A percentile compares a stretch with the other conserved stretches of the same genome.
phyloP scores from a whole-genome alignment of 2,113 vertebrate genomes.

The Bos taurus region ARS-UCD2.0 NC_037336.1:85050001-85050500 shows the following conservation, averaged over 20 bases:
- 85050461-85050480: not conserved
- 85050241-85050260: not conserved
- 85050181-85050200: not conserved
- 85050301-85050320: not conserved
- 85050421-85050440: not conserved
- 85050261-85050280: not conserved
- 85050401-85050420: not conserved
- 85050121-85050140: rapidly evolving
- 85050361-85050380: not conserved
- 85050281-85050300: not conserved
- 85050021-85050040: not conserved
- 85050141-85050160: not conserved
- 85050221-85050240: not conserved
- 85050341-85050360: not conserved
- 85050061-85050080: not conserved
- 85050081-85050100: not conserved
- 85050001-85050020: not conserved
- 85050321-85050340: not conserved
- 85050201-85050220: not conserved
- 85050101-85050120: not conserved
- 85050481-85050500: not conserved
- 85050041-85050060: not conserved
- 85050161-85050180: not conserved
- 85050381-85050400: not conserved
- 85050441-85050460: not conserved